Evolutionary conservation across 30 jellyfish, hydroid and myxozoan species (phyloP), one percentile per base, ranked within the genome.

Genomic region (Rhopilema esculentum): DNA sequence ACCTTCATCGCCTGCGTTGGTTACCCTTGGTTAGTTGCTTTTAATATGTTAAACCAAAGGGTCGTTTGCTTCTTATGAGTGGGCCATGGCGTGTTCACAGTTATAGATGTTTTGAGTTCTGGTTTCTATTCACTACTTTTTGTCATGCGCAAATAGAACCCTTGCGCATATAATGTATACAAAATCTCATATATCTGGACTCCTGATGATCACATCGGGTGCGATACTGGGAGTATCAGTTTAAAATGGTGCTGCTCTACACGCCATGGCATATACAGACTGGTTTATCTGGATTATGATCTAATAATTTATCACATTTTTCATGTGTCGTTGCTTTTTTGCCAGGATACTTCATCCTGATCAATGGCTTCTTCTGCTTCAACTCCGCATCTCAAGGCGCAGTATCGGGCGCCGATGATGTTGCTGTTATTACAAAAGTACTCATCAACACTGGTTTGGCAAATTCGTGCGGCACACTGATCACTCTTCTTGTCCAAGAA

Each of bases 371-470:
- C 73, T 51, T 75, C 72, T 75, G 73, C 86, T 75, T 75, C 86
- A 75, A 75, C 74, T 75, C 73, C 17, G 86, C 86, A 16, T 75
- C 86, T 1, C 73, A 40, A 49, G 86, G 86, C 16, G 86, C 86
- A 0, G 29, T 75, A 1, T 40, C 86, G 28, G 63, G 51, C 51
- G 23, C 22, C 23, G 86, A 69, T 8, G 86, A 75, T 27, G 52
- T 16, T 22, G 51, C 7, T 12, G 73, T 51, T 50, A 75, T 75
- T 27, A 22, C 86, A 15, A 75, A 24, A 51, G 86, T 75, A 21
- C 86, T 75, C 51, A 75, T 75, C 73, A 75, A 75, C 51, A 75
- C 86, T 9, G 86, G 72, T 1, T 49, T 75, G 40, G 72, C 86
- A 1, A 75, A 51, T 49, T 73, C 86, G 27, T 40, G 71, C 1